Percentiles rank a stretch among this genome's conserved stretches.
Conservation (phyloP, 2,888 invertebrate genomes). For the Trachelus iudaicus region DNA sequence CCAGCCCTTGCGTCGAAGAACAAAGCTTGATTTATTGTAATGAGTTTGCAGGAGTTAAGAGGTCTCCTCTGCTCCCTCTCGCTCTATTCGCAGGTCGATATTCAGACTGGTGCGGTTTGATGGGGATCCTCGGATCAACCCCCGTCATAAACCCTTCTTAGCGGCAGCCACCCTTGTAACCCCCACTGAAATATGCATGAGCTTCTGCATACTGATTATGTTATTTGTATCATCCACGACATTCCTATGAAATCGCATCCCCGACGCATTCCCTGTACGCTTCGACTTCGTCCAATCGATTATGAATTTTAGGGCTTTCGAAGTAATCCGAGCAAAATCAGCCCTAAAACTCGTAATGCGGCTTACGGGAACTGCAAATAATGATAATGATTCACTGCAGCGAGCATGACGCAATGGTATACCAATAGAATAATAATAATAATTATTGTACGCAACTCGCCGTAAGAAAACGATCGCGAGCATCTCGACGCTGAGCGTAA, state of each 20-base stretch:
- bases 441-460: not conserved
- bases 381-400: not conserved
- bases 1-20: conserved; percentile 60
- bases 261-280: not conserved
- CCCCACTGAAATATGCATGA: conserved; percentile 62
- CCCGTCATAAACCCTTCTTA: conserved; percentile 66
- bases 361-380: not conserved
- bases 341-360: not conserved
- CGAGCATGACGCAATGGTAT: not conserved
- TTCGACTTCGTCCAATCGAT: not conserved
- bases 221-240: conserved; percentile 60
- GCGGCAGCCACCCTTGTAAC: conserved; percentile 42
- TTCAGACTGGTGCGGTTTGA: conserved; percentile 62
- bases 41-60: conserved; percentile 66
- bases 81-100: conserved; percentile 49
- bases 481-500: conserved; percentile 1
- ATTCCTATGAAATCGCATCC: conserved; percentile 25
- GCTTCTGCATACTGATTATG: conserved; percentile 63
- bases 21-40: conserved; percentile 67
- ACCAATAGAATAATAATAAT: not conserved
- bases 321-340: not conserved
- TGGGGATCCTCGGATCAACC: conserved; percentile 63
- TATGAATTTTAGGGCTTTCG: not conserved
- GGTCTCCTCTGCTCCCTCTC: conserved; percentile 43
- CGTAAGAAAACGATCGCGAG: not conserved